phyloP scores from a whole-genome alignment of 2,888 invertebrate species.

The Zygogramma bicolorata region DNA sequence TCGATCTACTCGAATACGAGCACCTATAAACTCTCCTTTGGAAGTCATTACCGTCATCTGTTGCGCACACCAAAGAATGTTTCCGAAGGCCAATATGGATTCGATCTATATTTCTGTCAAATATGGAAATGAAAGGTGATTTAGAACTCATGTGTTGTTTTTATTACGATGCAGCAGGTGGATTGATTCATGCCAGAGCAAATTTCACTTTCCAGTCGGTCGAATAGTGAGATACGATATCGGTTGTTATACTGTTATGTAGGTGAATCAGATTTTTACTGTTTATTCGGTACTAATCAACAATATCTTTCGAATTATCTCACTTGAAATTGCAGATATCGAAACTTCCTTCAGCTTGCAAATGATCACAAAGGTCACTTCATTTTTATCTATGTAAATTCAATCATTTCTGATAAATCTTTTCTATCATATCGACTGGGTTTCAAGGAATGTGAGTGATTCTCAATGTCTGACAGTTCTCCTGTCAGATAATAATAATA shows the following conservation, averaged over 20 bases:
- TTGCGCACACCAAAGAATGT: not conserved
- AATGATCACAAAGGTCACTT: too few species aligned
- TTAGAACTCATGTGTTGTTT: not conserved
- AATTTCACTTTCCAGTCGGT: slow-evolving; percentile 11
- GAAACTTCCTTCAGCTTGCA: too few species aligned
- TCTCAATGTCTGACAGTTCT: too few species aligned
- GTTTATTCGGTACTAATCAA: too few species aligned
- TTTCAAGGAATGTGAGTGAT: too few species aligned
- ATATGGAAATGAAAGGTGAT: slow-evolving; percentile 19
- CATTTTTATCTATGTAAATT: too few species aligned
- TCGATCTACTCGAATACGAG: not conserved
- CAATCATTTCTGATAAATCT: too few species aligned
- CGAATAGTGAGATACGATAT: not conserved
- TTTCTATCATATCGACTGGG: too few species aligned
- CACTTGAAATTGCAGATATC: too few species aligned
- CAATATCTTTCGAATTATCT: too few species aligned
- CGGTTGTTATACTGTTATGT: not conserved
- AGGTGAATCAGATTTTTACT: too few species aligned
- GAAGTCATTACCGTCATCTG: slow-evolving; percentile 17
- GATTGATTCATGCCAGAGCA: not conserved
- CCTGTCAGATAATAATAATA: too few species aligned
- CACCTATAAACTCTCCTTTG: slow-evolving; percentile 1
- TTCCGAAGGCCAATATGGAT: slow-evolving; percentile 14
- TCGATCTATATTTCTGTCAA: slow-evolving; percentile 14
- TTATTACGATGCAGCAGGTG: slow-evolving; percentile 11